Percentiles rank a stretch among this genome's conserved stretches.
Conservation (phyloP, 2,888 invertebrate genomes). For the Meganola albula region DNA sequence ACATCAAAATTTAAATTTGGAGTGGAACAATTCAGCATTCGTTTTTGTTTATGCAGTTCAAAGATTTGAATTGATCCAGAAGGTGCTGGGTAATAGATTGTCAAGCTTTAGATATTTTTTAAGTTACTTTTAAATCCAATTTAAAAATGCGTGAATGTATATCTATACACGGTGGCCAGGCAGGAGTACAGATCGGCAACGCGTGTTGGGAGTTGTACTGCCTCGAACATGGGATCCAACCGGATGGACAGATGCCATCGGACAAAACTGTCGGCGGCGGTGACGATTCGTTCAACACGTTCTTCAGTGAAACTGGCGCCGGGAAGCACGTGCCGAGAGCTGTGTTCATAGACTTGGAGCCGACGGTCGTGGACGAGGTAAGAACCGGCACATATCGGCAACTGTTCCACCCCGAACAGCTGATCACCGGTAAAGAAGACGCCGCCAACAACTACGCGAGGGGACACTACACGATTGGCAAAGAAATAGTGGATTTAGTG, state of each 20-base stretch:
- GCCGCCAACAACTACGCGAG: conserved; percentile 98
- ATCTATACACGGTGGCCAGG: conserved; percentile 69
- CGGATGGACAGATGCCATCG: conserved; percentile 91
- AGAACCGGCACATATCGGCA: conserved; percentile 96
- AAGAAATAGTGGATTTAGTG: conserved; percentile 94
- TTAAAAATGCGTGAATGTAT: conserved; percentile 68
- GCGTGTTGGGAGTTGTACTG: conserved; percentile 93
- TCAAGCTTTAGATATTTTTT: conserved; percentile 49
- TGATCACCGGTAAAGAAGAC: conserved; percentile 97
- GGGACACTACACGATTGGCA: conserved; percentile 97
- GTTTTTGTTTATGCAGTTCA: conserved; percentile 31
- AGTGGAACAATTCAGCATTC: conserved; percentile 20
- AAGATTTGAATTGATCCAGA: conserved; percentile 32
- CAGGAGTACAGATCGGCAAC: conserved; percentile 90
- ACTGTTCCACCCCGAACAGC: conserved; percentile 96
- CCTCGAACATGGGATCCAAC: conserved; percentile 89
- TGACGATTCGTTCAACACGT: conserved; percentile 96
- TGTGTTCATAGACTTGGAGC: conserved; percentile 96
- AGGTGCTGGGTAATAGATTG: conserved; percentile 28
- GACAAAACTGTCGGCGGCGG: conserved; percentile 89
- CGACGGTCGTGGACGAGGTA: conserved; percentile 96
- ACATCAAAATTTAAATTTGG: conserved; percentile 21
- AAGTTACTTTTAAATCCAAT: conserved; percentile 30
- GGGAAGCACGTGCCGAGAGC: conserved; percentile 97
- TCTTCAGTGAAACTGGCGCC: conserved; percentile 95